Conservation (phyloP, 2,113 vertebrate species). For the Sinocyclocheilus grahami region DNA sequence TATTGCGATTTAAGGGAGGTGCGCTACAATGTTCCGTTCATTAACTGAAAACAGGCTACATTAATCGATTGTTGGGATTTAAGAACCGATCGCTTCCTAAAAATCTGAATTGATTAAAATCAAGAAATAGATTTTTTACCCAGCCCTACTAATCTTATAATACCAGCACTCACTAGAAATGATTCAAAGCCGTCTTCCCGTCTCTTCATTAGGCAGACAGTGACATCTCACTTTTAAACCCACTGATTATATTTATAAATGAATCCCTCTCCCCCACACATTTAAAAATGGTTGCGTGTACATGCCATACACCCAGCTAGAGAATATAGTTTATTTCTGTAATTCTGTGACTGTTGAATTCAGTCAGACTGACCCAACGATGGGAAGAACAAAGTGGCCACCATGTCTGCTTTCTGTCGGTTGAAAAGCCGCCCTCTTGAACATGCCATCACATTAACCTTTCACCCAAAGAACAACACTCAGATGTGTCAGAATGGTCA, state of each 20-base stretch:
- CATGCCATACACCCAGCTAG: not conserved
- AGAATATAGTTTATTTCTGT: not conserved
- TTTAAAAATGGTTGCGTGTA: not conserved
- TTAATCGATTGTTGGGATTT: too few relatives aligned
- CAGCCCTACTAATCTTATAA: not conserved
- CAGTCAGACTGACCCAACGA: not conserved
- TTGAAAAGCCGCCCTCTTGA: slow-evolving; percentile 20
- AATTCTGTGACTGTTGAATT: not conserved
- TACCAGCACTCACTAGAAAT: not conserved
- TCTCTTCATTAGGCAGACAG: not conserved
- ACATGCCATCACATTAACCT: slow-evolving; percentile 46
- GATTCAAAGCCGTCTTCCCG: not conserved
- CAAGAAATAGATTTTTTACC: too few relatives aligned
- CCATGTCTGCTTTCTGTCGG: slow-evolving; percentile 25
- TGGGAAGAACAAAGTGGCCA: slow-evolving; percentile 15
- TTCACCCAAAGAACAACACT: slow-evolving; percentile 29
- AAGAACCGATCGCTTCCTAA: too few relatives aligned
- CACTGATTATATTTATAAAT: slow-evolving; percentile 3
- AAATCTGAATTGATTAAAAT: too few relatives aligned
- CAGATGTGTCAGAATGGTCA: slow-evolving; percentile 1
- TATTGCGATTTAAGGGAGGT: too few relatives aligned
- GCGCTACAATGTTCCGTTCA: too few relatives aligned
- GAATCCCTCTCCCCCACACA: not conserved
- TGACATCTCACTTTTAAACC: slow-evolving; percentile 14
- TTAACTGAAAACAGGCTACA: too few relatives aligned